These are phyloP conservation scores for Frankliniella fusca DNA, from an alignment of 2,888 invertebrate genomes.

Conservation along the genomic window DNA sequence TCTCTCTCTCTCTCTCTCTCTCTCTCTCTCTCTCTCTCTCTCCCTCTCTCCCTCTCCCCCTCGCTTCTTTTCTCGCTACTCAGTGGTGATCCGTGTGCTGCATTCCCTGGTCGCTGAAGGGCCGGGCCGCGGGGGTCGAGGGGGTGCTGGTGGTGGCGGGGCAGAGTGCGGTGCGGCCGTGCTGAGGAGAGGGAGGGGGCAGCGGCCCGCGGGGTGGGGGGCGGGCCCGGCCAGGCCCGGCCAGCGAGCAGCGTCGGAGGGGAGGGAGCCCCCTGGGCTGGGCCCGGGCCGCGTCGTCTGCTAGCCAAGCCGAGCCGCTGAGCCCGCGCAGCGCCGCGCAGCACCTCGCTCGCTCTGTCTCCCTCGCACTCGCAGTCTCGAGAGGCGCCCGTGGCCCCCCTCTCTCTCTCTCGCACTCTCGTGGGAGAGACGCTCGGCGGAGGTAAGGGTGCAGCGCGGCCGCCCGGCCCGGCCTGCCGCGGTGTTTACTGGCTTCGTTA, in stretches of 20 bases:
- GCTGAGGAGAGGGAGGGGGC: not conserved
- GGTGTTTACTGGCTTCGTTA: not conserved
- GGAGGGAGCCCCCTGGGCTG: not conserved
- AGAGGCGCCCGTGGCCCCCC: not conserved
- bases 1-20: too few species aligned
- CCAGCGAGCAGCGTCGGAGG: not conserved
- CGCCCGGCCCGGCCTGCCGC: not conserved
- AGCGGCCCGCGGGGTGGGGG: not conserved
- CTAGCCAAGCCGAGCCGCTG: not conserved
- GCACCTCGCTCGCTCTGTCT: not conserved
- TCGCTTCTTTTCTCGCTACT: too few species aligned
- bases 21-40: too few species aligned
- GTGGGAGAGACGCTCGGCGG: too few species aligned
- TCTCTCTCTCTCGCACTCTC: not conserved
- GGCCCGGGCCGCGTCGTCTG: not conserved
- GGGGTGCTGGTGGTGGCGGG: not conserved
- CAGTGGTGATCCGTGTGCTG: too few species aligned
- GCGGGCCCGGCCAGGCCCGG: constrained; percentile 4
- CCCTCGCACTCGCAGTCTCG: not conserved
- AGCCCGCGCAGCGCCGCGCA: not conserved
- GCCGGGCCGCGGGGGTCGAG: not conserved
- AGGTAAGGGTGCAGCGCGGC: too few species aligned
- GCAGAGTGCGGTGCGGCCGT: not conserved
- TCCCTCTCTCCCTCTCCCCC: too few species aligned
- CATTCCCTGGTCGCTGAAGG: too few species aligned